Conservation (phyloP, 2,797 vertebrate species). For the Columba guinea region DNA sequence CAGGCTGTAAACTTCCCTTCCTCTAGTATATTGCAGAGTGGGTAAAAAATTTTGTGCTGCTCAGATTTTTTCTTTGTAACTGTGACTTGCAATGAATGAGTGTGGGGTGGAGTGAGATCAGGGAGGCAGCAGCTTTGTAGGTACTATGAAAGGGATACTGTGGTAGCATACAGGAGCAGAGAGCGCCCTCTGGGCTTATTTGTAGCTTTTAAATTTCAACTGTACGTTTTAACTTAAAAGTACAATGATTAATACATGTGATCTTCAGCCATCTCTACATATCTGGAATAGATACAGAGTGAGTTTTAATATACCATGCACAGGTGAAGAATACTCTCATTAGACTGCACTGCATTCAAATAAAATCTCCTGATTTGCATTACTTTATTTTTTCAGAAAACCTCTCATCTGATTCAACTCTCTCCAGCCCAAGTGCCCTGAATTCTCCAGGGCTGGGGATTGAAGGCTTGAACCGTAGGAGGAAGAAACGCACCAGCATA, state of each 20-base stretch:
- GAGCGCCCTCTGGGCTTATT: not conserved
- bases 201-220: not conserved
- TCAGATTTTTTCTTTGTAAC: not conserved
- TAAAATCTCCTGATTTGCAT: not conserved
- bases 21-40: not conserved
- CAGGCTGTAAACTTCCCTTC: not conserved
- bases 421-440: conserved; percentile 95
- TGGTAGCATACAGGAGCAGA: not conserved
- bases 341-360: not conserved
- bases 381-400: conserved; percentile 83
- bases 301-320: not conserved
- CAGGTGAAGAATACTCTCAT: not conserved
- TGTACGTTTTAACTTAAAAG: not conserved
- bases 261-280: not conserved
- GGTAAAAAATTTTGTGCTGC: not conserved
- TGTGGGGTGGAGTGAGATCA: not conserved
- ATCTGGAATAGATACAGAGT: not conserved
- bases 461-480: conserved; percentile 96
- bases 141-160: not conserved
- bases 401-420: conserved; percentile 93
- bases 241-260: not conserved
- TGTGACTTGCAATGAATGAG: not conserved
- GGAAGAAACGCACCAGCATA: conserved; percentile 99
- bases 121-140: not conserved
- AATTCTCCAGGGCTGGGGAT: conserved; percentile 92